These are phyloP conservation scores for Leptinotarsa tumamoca DNA, from an alignment of 2,888 invertebrate genomes.

Conservation along the genomic window DNA sequence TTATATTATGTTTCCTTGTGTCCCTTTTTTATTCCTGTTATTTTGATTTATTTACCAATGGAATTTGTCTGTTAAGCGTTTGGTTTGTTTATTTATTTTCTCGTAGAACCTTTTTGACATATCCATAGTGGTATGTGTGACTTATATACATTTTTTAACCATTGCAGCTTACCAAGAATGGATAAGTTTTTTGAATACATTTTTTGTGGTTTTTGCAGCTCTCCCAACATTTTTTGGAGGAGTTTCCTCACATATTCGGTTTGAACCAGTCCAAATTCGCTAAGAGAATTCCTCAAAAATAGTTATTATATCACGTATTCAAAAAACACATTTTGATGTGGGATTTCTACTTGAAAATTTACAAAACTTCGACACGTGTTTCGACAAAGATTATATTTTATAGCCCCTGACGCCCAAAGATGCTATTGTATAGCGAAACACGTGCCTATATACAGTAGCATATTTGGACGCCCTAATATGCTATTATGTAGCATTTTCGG, in stretches of 20 bases:
- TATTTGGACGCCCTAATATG: too few species aligned
- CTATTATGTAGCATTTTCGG: too few species aligned
- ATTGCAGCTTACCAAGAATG: conserved; percentile 65
- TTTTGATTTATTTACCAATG: conserved; percentile 24
- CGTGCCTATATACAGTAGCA: too few species aligned
- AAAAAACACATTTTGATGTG: too few species aligned
- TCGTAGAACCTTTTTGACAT: conserved; percentile 63
- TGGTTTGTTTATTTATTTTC: conserved; percentile 32
- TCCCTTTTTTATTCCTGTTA: conserved; percentile 20
- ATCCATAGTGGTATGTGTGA: conserved; percentile 66
- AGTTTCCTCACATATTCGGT: conserved; percentile 41
- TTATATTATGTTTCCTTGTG: conserved; percentile 14
- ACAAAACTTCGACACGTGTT: too few species aligned
- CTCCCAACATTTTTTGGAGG: conserved; percentile 54
- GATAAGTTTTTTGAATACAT: conserved; percentile 52
- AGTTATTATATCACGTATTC: too few species aligned
- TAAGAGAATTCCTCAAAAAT: background rate
- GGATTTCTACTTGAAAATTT: too few species aligned
- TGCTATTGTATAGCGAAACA: too few species aligned
- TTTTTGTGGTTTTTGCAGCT: conserved; percentile 60
- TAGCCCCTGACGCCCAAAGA: too few species aligned
- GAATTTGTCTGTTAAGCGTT: conserved; percentile 26
- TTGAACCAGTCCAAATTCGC: conserved; percentile 35
- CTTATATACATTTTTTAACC: conserved; percentile 64
- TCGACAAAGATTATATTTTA: too few species aligned